Evolutionary conservation across 2,113 vertebrate genomes (phyloP).

Genomic region (Aleadryas rufinucha): DNA sequence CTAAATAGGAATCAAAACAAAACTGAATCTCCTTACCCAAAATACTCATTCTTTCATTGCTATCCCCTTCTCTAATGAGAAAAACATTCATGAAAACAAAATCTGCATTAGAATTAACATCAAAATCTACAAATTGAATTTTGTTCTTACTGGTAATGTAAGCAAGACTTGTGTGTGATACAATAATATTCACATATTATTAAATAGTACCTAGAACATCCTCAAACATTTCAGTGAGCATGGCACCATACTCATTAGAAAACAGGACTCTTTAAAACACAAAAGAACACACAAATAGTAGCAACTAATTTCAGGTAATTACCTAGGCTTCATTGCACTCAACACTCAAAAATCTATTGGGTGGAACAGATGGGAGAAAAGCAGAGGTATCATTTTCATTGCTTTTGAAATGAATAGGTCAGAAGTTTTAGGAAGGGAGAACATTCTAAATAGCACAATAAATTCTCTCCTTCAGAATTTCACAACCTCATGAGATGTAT

Average conservation of each 20-base stretch:
- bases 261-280: background rate
- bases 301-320: background rate
- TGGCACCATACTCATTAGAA: background rate
- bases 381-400: background rate
- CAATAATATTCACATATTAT: background rate
- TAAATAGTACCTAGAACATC: background rate
- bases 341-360: background rate
- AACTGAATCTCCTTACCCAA: background rate
- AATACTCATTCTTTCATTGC: background rate
- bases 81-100: background rate
- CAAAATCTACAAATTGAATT: background rate
- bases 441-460: background rate
- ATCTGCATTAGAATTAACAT: background rate
- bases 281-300: background rate
- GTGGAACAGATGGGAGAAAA: slow-evolving; percentile 21
- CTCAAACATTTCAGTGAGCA: background rate
- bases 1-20: background rate
- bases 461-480: background rate
- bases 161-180: background rate
- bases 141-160: background rate
- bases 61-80: background rate
- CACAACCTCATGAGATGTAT: background rate
- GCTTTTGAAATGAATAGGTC: background rate
- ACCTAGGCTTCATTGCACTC: background rate
- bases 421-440: background rate